Evolutionary conservation across 2,888 invertebrate species (phyloP), one percentile per base, ranked within the genome.

Genomic region (Sarcophaga carnaria): DNA sequence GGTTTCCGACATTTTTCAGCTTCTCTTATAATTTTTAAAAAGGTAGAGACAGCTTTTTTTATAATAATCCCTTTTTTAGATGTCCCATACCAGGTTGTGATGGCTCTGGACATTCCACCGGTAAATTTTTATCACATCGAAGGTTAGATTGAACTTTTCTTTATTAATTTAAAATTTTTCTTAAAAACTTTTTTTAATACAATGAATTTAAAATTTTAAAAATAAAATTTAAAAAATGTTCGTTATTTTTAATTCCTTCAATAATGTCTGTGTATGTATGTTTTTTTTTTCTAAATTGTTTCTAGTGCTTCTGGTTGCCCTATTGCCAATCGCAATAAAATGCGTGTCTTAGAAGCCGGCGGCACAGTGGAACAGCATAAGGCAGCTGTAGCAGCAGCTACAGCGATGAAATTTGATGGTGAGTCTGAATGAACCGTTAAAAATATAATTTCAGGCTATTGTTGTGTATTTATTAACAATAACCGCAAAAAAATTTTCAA

Each of bases 111-210:
- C 99, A 99, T 94, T 98, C 99, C 91, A 99, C 99, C 91, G 99
- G 99, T 93, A 99, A 99, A 96, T 99, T 99, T 95, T 96, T 99
- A 94, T 98, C 99, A 90, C 99, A 99, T 94, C 96, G 99, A 95
- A 99, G 97, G 97, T 97, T 82, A 87, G 88, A 37, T 37, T 37
- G 37, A 37, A 37, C 1, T 37, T 37, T 37, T 27, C 4, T 27
- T 6, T 37, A 1, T 1, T 4, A 0, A 37, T 37, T 8, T 37
- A 1, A 6, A 37, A 37, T 10, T 37, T 8, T 37, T 10, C 10
- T 10, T 8, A 37, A 37, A 8, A 37, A 10, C 8, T 37, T 37
- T 0, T 27, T 37, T 37, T 1, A 37, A 10, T 10, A 2, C 37
- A 37, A 8, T 37, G 2, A 10, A 10, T 8, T 37, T 0, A 8